Evolutionary conservation across 2,113 vertebrate species (phyloP).

Genomic region (Sinosuthora webbiana): DNA sequence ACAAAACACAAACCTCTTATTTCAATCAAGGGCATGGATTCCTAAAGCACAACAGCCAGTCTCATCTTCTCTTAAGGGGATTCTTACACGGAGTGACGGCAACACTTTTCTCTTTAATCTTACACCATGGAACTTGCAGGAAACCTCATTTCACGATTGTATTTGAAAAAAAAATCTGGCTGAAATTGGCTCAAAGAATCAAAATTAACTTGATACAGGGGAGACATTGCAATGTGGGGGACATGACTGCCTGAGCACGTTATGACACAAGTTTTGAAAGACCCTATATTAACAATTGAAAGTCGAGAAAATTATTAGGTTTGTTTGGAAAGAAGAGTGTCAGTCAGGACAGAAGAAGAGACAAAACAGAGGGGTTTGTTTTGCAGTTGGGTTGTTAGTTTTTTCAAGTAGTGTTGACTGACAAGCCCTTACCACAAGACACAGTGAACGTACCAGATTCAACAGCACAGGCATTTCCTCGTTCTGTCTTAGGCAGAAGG

Average conservation of each 20-base stretch:
- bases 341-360: background rate
- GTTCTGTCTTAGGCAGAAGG: conserved; percentile 79
- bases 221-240: background rate
- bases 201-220: background rate
- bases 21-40: background rate
- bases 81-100: background rate
- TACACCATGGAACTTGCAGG: background rate
- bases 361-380: background rate
- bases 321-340: background rate
- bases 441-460: conserved; percentile 78
- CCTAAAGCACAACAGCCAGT: background rate
- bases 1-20: background rate
- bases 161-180: background rate
- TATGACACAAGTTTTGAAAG: background rate
- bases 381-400: background rate
- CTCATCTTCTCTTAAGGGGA: background rate
- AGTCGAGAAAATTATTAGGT: background rate
- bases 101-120: background rate
- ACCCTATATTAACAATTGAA: background rate
- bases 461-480: conserved; percentile 66
- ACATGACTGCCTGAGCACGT: background rate
- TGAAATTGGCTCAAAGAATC: background rate
- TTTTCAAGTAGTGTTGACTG: background rate
- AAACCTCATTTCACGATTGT: background rate
- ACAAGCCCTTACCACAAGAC: background rate